Conservation (phyloP, 2,113 vertebrate genomes). For the Cottus gobio region DNA sequence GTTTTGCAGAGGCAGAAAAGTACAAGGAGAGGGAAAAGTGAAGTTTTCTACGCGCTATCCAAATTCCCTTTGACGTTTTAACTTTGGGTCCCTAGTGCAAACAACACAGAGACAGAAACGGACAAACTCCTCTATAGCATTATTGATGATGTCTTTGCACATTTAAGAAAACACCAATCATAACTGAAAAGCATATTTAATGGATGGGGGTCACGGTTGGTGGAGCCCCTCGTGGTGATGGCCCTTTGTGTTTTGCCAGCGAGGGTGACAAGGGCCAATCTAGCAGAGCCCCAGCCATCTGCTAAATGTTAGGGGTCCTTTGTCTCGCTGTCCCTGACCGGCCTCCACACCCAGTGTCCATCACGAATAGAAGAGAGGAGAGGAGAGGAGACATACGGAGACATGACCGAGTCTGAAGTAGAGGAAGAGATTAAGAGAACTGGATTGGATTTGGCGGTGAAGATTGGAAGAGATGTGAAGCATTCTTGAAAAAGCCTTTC, state of each 20-base stretch:
- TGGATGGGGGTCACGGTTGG: constrained; percentile 64
- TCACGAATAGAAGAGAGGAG: constrained; percentile 17
- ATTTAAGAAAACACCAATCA: not conserved
- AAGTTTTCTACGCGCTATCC: constrained; percentile 4
- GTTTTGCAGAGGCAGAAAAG: constrained; percentile 12
- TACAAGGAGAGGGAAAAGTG: not conserved
- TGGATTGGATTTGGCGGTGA: constrained; percentile 3
- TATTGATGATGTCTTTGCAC: constrained; percentile 21
- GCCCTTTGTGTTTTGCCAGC: constrained; percentile 73
- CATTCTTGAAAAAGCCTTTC: constrained; percentile 38
- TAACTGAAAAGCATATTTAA: constrained; percentile 57
- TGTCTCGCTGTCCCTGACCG: constrained; percentile 53
- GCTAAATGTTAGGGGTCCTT: constrained; percentile 66
- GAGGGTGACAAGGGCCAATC: constrained; percentile 70
- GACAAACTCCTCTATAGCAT: constrained; percentile 3
- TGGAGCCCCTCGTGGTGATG: constrained; percentile 35
- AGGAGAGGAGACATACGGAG: not conserved
- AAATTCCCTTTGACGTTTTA: constrained; percentile 20
- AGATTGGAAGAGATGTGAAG: constrained; percentile 19
- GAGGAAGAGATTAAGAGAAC: constrained; percentile 13
- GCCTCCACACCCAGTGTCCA: constrained; percentile 40
- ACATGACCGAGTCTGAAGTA: constrained; percentile 20
- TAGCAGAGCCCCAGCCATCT: constrained; percentile 71
- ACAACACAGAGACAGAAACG: not conserved
- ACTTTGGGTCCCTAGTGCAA: constrained; percentile 3